phyloP scores from a whole-genome alignment of 2,888 invertebrate species.

The Lathronympha strigana region DNA sequence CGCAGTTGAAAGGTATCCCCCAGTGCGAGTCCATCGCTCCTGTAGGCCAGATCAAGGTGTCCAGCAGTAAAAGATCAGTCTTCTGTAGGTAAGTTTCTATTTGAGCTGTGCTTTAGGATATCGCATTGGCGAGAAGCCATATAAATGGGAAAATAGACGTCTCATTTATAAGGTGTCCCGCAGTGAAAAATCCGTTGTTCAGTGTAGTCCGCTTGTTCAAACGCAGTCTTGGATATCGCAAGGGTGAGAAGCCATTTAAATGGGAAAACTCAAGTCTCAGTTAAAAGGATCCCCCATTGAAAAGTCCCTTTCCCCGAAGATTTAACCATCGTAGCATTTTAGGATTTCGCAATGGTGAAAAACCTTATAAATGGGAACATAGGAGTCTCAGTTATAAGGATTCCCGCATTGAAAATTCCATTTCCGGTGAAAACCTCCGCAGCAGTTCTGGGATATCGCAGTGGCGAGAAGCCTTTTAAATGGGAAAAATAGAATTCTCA shows the following conservation, averaged over 20 bases:
- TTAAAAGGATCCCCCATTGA: not conserved
- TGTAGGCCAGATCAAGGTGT: not conserved
- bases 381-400: constrained; percentile 5
- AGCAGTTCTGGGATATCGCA: not conserved
- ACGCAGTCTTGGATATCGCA: not conserved
- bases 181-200: not conserved
- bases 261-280: not conserved
- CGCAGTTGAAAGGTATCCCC: constrained; percentile 3
- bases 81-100: no score
- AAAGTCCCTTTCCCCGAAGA: not conserved
- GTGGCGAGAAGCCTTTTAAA: constrained; percentile 13
- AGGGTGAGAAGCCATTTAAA: not conserved
- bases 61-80: no score
- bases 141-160: not conserved
- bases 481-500: constrained; percentile 5
- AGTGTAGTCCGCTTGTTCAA: no score
- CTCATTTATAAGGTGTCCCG: constrained; percentile 4
- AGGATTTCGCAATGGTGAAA: constrained; percentile 3
- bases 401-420: not conserved
- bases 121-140: not conserved
- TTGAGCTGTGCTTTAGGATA: not conserved
- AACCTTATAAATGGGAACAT: constrained; percentile 2
- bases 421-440: not conserved
- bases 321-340: no score
- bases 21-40: not conserved